Conservation (phyloP, 2,888 invertebrate genomes). For the Siphlonurus alternatus region DNA sequence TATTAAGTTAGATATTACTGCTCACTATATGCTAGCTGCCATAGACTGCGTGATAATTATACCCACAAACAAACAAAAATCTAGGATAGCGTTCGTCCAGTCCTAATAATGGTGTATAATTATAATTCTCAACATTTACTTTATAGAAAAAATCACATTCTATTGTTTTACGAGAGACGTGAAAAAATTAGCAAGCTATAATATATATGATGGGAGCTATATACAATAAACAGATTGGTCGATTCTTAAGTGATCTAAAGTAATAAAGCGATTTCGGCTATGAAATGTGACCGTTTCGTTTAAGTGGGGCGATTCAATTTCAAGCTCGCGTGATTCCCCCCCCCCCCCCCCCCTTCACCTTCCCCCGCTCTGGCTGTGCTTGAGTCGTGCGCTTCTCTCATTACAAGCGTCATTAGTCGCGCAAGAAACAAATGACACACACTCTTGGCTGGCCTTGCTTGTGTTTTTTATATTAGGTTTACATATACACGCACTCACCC, state of each 20-base stretch:
- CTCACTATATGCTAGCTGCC: too few relatives aligned
- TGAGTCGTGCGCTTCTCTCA: constrained; percentile 18
- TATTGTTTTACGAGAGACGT: too few relatives aligned
- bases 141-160: too few relatives aligned
- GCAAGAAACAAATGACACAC: constrained; percentile 28
- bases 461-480: background rate
- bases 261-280: constrained; percentile 17
- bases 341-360: constrained; percentile 8
- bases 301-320: constrained; percentile 17
- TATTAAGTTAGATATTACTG: too few relatives aligned
- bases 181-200: background rate
- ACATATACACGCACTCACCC: background rate
- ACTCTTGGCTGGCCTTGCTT: background rate
- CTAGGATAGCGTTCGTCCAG: too few relatives aligned
- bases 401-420: constrained; percentile 32
- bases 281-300: constrained; percentile 17
- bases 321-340: constrained; percentile 13
- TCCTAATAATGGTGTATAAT: too few relatives aligned
- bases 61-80: too few relatives aligned
- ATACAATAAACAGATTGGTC: background rate
- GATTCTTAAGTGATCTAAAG: constrained; percentile 11
- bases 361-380: constrained; percentile 3
- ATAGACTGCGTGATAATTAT: too few relatives aligned
- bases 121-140: too few relatives aligned
- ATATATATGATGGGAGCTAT: too few relatives aligned